Evolutionary conservation across 2,113 vertebrate genomes (phyloP).

Genomic region (Hippopotamus amphibius): DNA sequence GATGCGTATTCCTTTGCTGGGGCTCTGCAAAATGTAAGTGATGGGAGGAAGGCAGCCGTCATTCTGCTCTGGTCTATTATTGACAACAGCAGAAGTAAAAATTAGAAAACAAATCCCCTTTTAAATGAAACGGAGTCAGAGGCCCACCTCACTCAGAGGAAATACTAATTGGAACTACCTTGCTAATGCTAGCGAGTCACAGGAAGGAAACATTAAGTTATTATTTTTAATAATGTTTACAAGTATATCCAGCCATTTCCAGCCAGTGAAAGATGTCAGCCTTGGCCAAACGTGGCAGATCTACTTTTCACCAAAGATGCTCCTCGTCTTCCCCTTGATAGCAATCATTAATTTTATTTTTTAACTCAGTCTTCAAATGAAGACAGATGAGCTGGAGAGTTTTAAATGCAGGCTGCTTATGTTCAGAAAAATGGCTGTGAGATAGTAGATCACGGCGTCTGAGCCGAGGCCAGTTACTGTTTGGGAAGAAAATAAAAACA

Average conservation of each 20-base stretch:
- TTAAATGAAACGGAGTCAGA: slow-evolving; percentile 90
- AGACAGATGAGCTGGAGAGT: slow-evolving; percentile 91
- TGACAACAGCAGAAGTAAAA: slow-evolving; percentile 88
- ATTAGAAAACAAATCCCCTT: slow-evolving; percentile 90
- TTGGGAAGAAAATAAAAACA: slow-evolving; percentile 77
- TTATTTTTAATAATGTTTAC: slow-evolving; percentile 99
- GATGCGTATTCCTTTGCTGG: slow-evolving; percentile 79
- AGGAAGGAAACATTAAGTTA: slow-evolving; percentile 96
- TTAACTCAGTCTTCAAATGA: slow-evolving; percentile 95
- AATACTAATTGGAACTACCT: slow-evolving; percentile 94
- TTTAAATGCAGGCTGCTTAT: slow-evolving; percentile 92
- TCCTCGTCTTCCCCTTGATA: slow-evolving; percentile 93
- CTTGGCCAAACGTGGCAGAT: slow-evolving; percentile 93
- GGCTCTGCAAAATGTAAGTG: slow-evolving; percentile 84
- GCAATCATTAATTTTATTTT: slow-evolving; percentile 97
- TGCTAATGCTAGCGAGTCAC: slow-evolving; percentile 92
- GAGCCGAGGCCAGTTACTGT: slow-evolving; percentile 77
- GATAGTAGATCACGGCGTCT: slow-evolving; percentile 85
- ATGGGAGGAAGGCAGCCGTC: slow-evolving; percentile 82
- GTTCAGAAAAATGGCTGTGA: slow-evolving; percentile 89
- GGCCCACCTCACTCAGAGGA: slow-evolving; percentile 89
- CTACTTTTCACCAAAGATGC: slow-evolving; percentile 94
- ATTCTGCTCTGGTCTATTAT: slow-evolving; percentile 84
- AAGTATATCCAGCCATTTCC: slow-evolving; percentile 95
- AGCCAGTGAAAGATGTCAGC: slow-evolving; percentile 94